phyloP scores from a whole-genome alignment of 37 sponge, comb jelly and placozoan species.

The Spongilla lacustris region DNA sequence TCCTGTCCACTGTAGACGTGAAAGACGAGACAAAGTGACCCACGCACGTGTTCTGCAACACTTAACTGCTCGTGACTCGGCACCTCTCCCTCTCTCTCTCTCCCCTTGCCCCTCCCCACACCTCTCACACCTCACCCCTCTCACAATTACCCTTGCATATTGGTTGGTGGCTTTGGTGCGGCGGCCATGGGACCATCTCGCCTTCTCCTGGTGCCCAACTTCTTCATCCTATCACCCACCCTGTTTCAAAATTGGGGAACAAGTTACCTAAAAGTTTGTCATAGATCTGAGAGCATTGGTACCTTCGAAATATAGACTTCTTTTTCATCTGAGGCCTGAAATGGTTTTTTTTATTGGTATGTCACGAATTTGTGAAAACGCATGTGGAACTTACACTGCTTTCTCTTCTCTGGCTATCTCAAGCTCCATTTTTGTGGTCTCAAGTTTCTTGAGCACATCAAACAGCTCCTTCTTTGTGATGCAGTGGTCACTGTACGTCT shows the following conservation, averaged over 20 bases:
- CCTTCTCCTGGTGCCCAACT: background rate
- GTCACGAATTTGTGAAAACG: background rate
- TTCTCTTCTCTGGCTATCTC: slow-evolving; percentile 54
- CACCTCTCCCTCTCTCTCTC: background rate
- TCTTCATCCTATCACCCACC: background rate
- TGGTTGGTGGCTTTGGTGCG: background rate
- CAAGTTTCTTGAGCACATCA: slow-evolving; percentile 48
- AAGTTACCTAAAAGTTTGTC: background rate
- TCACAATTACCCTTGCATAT: background rate
- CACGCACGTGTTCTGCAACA: too few relatives aligned
- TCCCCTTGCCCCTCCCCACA: background rate
- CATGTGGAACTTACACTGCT: slow-evolving; percentile 6
- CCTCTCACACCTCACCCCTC: background rate
- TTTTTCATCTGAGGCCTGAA: background rate
- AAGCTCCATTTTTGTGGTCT: slow-evolving; percentile 47
- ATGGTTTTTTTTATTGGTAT: background rate
- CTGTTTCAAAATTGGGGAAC: background rate
- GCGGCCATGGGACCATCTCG: background rate
- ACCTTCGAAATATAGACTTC: background rate
- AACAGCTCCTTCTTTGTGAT: slow-evolving; percentile 67
- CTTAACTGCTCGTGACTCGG: too few relatives aligned
- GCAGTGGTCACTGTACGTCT: slow-evolving; percentile 72
- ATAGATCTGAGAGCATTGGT: background rate
- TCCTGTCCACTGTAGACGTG: background rate
- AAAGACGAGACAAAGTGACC: too few relatives aligned